Evolutionary conservation across 2,797 vertebrate species (phyloP).

Genomic region (Holocentrus rufus): DNA sequence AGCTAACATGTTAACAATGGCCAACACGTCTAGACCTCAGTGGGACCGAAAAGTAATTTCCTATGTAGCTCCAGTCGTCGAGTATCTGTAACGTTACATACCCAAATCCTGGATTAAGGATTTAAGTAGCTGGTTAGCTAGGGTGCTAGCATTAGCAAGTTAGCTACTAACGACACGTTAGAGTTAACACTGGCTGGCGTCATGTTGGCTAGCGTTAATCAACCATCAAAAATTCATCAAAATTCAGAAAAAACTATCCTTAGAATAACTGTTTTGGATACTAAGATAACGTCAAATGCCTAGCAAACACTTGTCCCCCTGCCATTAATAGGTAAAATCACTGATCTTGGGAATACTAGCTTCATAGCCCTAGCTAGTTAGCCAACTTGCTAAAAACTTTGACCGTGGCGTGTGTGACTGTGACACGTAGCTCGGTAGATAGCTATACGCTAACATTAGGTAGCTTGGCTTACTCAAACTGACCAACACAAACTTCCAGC

Average conservation of each 20-base stretch:
- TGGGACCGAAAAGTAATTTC: slow-evolving; percentile 10
- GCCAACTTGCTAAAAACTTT: slow-evolving; percentile 83
- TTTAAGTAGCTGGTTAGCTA: slow-evolving; percentile 56
- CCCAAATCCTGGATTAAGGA: slow-evolving; percentile 71
- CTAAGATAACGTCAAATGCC: accelerated
- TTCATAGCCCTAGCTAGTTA: slow-evolving; percentile 59
- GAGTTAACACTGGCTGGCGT: slow-evolving; percentile 51
- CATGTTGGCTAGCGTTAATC: slow-evolving; percentile 44
- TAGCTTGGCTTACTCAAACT: slow-evolving; percentile 57
- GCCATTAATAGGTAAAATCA: not conserved
- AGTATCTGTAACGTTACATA: slow-evolving; percentile 40
- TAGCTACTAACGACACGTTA: slow-evolving; percentile 53
- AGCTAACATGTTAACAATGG: slow-evolving; percentile 31
- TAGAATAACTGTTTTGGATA: not conserved
- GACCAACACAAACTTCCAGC: slow-evolving; percentile 60
- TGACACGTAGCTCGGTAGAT: slow-evolving; percentile 77
- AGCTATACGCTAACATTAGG: slow-evolving; percentile 56
- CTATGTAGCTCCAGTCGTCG: not conserved
- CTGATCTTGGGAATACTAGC: slow-evolving; percentile 16
- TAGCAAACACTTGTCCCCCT: too few relatives aligned
- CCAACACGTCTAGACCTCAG: slow-evolving; percentile 15
- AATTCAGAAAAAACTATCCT: not conserved
- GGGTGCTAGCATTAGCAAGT: slow-evolving; percentile 50
- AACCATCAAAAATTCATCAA: slow-evolving; percentile 17
- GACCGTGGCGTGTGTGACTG: slow-evolving; percentile 55